Conservation (phyloP, 2,113 vertebrate species). For the Mormoops blainvillei region DNA sequence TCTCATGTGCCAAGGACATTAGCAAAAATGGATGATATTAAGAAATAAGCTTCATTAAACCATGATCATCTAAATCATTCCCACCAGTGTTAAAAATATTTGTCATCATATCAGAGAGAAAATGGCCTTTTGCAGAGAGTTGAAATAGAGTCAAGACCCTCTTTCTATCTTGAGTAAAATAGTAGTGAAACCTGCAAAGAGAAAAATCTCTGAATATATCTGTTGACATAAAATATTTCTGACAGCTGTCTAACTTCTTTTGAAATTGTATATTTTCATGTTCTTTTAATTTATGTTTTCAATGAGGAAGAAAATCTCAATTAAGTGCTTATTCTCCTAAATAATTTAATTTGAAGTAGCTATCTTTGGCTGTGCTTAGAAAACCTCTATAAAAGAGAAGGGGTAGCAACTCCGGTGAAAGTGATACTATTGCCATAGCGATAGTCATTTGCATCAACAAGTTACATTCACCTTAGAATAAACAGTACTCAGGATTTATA, state of each 20-base stretch:
- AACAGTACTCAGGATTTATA: background rate
- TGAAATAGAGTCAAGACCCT: background rate
- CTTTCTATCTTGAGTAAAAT: background rate
- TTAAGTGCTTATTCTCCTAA: background rate
- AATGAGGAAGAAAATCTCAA: background rate
- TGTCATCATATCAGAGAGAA: background rate
- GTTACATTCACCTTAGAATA: background rate
- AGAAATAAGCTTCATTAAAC: constrained; percentile 33
- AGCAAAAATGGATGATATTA: background rate
- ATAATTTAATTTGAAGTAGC: background rate
- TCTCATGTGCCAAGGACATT: constrained; percentile 11
- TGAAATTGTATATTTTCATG: background rate
- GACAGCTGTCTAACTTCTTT: background rate
- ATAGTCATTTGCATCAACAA: background rate
- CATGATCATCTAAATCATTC: constrained; percentile 38
- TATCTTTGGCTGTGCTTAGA: background rate
- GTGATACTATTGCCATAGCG: background rate
- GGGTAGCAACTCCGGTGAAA: background rate
- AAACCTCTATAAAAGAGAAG: background rate
- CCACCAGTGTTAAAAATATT: constrained; percentile 28
- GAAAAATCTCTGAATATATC: background rate
- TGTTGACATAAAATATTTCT: background rate
- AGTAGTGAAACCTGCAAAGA: background rate
- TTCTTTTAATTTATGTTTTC: background rate
- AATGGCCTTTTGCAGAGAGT: background rate